Percentiles rank a stretch among this genome's conserved stretches.
Conservation (phyloP, 2,113 vertebrate genomes). For the Chionomys nivalis region DNA sequence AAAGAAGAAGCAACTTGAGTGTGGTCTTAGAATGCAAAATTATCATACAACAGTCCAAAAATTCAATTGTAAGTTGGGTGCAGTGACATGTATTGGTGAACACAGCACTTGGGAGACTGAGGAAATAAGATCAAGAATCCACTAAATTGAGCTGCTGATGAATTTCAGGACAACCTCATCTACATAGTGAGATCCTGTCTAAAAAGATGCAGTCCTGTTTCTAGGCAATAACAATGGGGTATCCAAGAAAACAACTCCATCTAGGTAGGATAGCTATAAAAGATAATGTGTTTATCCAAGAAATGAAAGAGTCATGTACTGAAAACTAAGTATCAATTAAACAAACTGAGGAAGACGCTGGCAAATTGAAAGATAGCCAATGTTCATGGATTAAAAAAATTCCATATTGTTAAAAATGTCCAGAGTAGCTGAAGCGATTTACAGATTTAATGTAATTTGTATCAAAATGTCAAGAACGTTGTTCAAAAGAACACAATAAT, state of each 20-base stretch:
- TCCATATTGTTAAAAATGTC: background rate
- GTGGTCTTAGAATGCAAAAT: background rate
- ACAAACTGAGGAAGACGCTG: background rate
- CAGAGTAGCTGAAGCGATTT: background rate
- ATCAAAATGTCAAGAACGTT: background rate
- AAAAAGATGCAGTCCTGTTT: background rate
- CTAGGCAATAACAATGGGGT: background rate
- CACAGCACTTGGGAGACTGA: background rate
- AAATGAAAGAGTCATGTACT: background rate
- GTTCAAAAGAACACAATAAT: background rate
- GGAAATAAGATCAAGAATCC: background rate
- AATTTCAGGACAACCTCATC: background rate
- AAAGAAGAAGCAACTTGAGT: background rate
- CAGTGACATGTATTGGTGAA: background rate
- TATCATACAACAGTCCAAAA: background rate
- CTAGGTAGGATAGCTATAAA: background rate
- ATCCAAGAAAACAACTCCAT: background rate
- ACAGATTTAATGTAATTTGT: background rate
- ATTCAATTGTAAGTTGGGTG: too few species aligned
- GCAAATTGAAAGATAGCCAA: background rate
- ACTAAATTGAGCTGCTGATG: background rate
- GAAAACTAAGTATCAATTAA: background rate
- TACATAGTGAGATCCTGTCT: background rate
- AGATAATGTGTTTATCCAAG: background rate
- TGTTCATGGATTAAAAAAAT: background rate